phyloP scores from a whole-genome alignment of 2,888 invertebrate species.

The Ectobius pallidus region DNA sequence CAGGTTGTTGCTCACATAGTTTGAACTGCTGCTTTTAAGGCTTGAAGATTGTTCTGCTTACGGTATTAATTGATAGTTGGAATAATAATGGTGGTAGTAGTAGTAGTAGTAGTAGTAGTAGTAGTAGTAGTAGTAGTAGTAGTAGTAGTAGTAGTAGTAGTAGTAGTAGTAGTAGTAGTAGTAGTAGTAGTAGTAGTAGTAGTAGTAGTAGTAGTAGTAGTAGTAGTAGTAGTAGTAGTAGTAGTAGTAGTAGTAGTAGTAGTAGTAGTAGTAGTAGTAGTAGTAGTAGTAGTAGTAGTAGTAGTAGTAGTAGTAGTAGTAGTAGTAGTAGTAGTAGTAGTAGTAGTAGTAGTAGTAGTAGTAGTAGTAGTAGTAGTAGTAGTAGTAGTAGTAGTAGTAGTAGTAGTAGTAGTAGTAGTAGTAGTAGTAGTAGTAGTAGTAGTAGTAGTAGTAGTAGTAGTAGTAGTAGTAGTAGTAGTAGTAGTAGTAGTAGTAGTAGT shows the following conservation, averaged over 20 bases:
- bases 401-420: constrained; percentile 19
- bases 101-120: constrained; percentile 27
- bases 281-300: constrained; percentile 12
- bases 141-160: constrained; percentile 27
- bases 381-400: constrained; percentile 21
- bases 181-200: constrained; percentile 23
- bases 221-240: constrained; percentile 24
- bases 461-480: constrained; percentile 13
- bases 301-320: neutral
- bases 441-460: constrained; percentile 14
- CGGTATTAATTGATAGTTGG: no score
- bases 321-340: neutral
- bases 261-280: constrained; percentile 26
- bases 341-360: constrained; percentile 19
- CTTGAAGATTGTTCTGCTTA: no score
- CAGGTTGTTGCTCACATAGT: no score
- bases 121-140: constrained; percentile 26
- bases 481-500: constrained; percentile 26
- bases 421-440: constrained; percentile 7
- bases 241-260: constrained; percentile 23
- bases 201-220: constrained; percentile 26
- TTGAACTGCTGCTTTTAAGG: no score
- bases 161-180: constrained; percentile 26
- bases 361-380: constrained; percentile 25
- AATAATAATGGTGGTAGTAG: constrained; percentile 1